These are phyloP conservation scores for Trachops cirrhosus DNA, from an alignment of 2,797 vertebrate genomes.

Conservation along the genomic window DNA sequence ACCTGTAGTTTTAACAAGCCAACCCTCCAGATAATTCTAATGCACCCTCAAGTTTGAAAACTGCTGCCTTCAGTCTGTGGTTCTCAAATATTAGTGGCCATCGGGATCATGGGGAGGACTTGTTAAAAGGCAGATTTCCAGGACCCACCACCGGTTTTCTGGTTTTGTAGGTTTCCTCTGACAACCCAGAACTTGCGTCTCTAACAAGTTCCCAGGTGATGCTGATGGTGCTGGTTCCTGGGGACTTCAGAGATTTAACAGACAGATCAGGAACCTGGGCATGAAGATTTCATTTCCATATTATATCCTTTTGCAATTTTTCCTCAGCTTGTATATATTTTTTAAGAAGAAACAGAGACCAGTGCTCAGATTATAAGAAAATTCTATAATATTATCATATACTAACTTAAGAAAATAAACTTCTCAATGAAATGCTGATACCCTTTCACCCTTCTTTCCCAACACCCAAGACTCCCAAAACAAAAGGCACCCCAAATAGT, in stretches of 20 bases:
- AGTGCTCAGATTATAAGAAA: not conserved
- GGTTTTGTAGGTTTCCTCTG: not conserved
- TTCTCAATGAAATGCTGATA: not conserved
- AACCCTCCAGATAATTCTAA: not conserved
- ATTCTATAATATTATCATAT: not conserved
- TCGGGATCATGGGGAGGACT: not conserved
- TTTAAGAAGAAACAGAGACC: not conserved
- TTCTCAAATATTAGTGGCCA: not conserved
- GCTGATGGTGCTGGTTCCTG: not conserved
- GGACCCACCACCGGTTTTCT: not conserved
- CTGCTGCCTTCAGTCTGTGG: not conserved
- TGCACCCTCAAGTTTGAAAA: not conserved
- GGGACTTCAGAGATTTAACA: no score
- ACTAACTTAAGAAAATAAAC: not conserved
- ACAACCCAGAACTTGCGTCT: not conserved
- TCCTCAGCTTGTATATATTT: not conserved
- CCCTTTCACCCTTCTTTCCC: not conserved
- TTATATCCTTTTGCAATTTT: not conserved
- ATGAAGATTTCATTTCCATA: not conserved
- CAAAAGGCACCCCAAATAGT: not conserved
- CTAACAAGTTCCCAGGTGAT: not conserved
- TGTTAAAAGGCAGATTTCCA: not conserved
- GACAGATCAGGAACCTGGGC: not conserved
- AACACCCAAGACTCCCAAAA: not conserved
- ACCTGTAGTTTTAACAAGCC: not conserved